Base-by-base conservation (phyloP, 2,888 invertebrate species). In the Myathropa florea region DNA sequence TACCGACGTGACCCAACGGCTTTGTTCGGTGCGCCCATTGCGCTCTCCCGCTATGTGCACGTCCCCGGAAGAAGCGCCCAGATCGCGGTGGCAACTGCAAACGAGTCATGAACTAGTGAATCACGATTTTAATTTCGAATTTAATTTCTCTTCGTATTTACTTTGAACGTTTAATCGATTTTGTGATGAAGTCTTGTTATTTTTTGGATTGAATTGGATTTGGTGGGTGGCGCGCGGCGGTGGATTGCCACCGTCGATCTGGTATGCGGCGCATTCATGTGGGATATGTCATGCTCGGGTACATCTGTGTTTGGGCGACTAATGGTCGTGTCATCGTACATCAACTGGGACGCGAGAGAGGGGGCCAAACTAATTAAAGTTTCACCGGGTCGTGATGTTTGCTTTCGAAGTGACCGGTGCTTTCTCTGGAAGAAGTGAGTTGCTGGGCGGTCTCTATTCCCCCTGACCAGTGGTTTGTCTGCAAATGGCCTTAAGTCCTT, bases 111-210 rank as follows among this genome's bases (percentile, higher is more conserved):
- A 71, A 79, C 63, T 59, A 72, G 79, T 59, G 79, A 72, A 79
- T 79, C 71, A 79, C 79, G 79, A 79, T 79, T 79, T 71, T 79
- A 72, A 79, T 78, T 78, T 78, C 59, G 63, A 33, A 59, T 64
- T 68, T 77, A 76, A 67, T 65, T 46, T 46, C 68, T 39, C 18
- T 21, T 71, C 46, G 60, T 72, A 72, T 65, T 65, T 70, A 77
- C 55, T 71, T 65, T 71, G 65, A 59, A 59, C 61, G 79, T 39
- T 79, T 65, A 79, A 79, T 79, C 59, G 79, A 65, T 72, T 79
- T 60, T 57, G 55, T 7, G 18, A 46, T 46, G 46, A 18, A 46
- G 46, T 18, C 46, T 46, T 46, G 46, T 46, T 46, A 46, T 46
- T 18, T 46, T 4, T 46, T 18, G 18, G 18, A 46, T 46, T 46